A percentile compares a stretch with the other conserved stretches of the same genome.
Evolutionary conservation across 2,113 vertebrate genomes (phyloP).

Genomic region (Gopherus flavomarginatus): DNA sequence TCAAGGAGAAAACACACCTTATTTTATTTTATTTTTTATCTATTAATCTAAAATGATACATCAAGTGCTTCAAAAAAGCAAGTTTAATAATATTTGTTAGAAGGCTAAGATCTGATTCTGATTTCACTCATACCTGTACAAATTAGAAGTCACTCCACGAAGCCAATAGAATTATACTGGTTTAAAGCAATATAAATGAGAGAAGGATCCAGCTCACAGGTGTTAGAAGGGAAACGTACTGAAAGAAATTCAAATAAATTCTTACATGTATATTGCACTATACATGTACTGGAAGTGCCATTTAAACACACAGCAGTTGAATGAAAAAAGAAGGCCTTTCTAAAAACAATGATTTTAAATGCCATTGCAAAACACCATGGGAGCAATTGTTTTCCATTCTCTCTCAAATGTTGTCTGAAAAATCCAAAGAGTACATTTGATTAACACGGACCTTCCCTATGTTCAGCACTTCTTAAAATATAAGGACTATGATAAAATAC

Average conservation of each 20-base stretch:
- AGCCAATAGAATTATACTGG: neutral
- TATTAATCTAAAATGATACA: constrained; percentile 64
- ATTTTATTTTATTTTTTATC: constrained; percentile 64
- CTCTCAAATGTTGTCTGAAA: constrained; percentile 48
- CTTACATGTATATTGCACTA: neutral
- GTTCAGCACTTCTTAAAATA: constrained; percentile 66
- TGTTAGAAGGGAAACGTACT: neutral
- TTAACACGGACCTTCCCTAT: constrained; percentile 54
- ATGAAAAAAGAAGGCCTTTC: constrained; percentile 31
- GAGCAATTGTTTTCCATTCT: constrained; percentile 43
- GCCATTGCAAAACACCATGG: constrained; percentile 23
- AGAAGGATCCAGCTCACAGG: constrained; percentile 39
- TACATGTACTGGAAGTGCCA: neutral
- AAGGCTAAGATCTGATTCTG: constrained; percentile 18
- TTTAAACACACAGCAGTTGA: constrained; percentile 12
- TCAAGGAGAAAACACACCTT: neutral
- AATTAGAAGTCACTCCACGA: neutral
- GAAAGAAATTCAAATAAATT: constrained; percentile 3
- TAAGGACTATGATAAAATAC: constrained; percentile 35
- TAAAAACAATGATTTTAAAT: constrained; percentile 30
- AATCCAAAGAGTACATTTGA: constrained; percentile 41
- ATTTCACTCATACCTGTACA: neutral
- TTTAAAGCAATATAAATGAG: constrained; percentile 9
- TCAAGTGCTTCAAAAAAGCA: constrained; percentile 59
- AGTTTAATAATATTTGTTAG: constrained; percentile 48